These are phyloP conservation scores for Panulirus ornatus DNA, from an alignment of 1,140 invertebrate species.

Conservation along the genomic window DNA sequence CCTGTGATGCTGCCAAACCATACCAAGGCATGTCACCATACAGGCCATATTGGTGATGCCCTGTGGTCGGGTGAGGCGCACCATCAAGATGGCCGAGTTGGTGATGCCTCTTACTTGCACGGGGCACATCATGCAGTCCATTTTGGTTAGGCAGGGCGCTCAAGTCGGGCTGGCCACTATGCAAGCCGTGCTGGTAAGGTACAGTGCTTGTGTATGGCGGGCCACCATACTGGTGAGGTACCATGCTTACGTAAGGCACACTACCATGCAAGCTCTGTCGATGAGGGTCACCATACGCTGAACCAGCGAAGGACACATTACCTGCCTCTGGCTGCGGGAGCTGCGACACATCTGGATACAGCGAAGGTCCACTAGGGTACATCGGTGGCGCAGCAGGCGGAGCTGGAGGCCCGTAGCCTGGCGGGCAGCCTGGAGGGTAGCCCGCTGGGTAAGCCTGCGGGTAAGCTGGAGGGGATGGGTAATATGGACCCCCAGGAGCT, in stretches of 20 bases:
- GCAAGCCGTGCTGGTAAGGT: too few species aligned
- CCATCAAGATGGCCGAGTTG: too few species aligned
- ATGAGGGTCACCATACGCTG: too few species aligned
- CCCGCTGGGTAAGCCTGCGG: not conserved
- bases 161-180: too few species aligned
- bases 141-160: too few species aligned
- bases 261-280: too few species aligned
- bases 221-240: too few species aligned
- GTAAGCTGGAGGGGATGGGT: not conserved
- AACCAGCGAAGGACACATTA: not conserved
- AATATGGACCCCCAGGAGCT: not conserved
- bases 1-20: too few species aligned
- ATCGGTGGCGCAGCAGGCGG: not conserved
- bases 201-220: too few species aligned
- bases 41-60: not conserved
- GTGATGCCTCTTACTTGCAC: not conserved
- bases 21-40: not conserved
- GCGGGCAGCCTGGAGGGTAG: not conserved
- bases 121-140: too few species aligned
- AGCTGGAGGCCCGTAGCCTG: not conserved
- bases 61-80: too few species aligned
- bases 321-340: not conserved
- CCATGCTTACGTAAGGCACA: too few species aligned
- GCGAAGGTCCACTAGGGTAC: not conserved
- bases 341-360: not conserved